Conservation (phyloP, 2,113 vertebrate genomes). For the Salvelinus fontinalis region DNA sequence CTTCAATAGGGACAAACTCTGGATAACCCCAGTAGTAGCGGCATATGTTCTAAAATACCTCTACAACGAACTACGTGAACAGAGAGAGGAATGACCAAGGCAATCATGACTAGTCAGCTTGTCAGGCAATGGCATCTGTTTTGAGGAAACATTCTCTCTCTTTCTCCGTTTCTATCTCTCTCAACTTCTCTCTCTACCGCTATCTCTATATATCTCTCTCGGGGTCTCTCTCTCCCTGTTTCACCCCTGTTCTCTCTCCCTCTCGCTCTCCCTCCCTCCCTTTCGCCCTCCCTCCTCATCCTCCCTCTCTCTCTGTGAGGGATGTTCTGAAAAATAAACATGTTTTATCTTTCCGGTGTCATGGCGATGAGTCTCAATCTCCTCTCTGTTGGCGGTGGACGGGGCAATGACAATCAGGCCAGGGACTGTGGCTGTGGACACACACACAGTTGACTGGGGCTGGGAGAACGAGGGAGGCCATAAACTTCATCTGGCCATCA, state of each 20-base stretch:
- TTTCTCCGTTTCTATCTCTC: neutral
- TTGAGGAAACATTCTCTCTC: neutral
- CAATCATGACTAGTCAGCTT: neutral
- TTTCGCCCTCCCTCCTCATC: neutral
- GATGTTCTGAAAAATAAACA: constrained; percentile 2
- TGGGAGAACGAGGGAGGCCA: neutral
- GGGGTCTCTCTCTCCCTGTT: neutral
- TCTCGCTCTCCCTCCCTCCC: neutral
- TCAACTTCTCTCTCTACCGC: neutral
- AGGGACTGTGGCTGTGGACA: neutral
- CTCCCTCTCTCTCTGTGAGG: constrained; percentile 9
- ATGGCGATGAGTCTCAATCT: constrained; percentile 34
- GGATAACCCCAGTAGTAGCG: neutral
- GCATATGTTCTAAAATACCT: neutral
- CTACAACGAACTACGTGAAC: neutral
- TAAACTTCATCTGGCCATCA: constrained; percentile 52
- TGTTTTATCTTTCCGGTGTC: constrained; percentile 40
- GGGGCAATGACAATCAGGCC: constrained; percentile 32
- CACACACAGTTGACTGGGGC: constrained; percentile 8
- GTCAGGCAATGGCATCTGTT: neutral
- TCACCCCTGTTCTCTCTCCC: neutral
- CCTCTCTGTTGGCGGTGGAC: constrained; percentile 25
- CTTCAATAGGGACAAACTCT: neutral
- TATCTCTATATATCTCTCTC: neutral
- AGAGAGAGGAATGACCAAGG: neutral